phyloP scores from a whole-genome alignment of 2,888 invertebrate genomes.

The Terebella lapidaria region DNA sequence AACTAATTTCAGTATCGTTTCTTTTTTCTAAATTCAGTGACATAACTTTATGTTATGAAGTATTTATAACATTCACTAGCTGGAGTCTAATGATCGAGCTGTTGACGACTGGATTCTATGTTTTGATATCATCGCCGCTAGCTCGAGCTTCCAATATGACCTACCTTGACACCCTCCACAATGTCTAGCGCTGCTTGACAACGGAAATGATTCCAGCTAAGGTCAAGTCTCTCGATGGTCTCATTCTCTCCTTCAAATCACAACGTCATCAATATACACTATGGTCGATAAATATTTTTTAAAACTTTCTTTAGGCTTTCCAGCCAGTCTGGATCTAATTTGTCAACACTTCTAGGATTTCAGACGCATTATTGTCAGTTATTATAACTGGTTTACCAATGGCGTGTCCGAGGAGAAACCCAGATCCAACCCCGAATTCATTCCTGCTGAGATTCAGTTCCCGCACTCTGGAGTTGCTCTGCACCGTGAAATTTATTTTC shows the following conservation, averaged over 20 bases:
- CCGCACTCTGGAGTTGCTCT: constrained; percentile 33
- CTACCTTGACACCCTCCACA: constrained; percentile 13
- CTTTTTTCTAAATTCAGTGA: too few relatives aligned
- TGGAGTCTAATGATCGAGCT: too few relatives aligned
- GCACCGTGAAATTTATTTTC: too few relatives aligned
- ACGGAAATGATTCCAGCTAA: constrained; percentile 21
- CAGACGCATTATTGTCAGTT: neutral
- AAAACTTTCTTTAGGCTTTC: too few relatives aligned
- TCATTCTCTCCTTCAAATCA: constrained; percentile 18
- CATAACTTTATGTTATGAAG: too few relatives aligned
- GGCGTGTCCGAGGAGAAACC: constrained; percentile 45
- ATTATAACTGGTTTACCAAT: constrained; percentile 21
- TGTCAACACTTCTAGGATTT: neutral
- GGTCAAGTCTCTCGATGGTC: constrained; percentile 13
- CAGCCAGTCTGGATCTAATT: too few relatives aligned
- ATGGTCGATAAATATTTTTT: too few relatives aligned
- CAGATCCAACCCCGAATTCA: constrained; percentile 54
- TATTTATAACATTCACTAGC: too few relatives aligned
- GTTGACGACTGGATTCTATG: neutral
- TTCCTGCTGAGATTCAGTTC: constrained; percentile 58
- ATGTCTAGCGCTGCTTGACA: constrained; percentile 9
- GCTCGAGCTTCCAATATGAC: neutral
- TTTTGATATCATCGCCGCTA: neutral
- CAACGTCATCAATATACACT: too few relatives aligned
- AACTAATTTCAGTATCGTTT: too few relatives aligned